Evolutionary conservation across 2,113 vertebrate species (phyloP), one percentile per base, ranked within the genome.

Genomic region (Mormoops blainvillei): DNA sequence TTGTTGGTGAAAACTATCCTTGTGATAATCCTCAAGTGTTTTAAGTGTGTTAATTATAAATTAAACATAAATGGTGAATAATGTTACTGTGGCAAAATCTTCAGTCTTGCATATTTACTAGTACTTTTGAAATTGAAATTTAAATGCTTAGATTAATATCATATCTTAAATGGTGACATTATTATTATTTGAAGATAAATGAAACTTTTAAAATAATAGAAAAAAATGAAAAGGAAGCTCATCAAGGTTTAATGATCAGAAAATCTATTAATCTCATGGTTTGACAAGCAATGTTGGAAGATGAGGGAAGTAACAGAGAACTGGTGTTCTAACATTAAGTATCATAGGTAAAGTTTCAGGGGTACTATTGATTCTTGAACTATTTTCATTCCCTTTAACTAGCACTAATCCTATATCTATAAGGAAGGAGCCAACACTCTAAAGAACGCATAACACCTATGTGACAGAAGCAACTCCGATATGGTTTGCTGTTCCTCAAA

Each of bases 241-340:
- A 7, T 2, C 19, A 70, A 41, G 20, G 0, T 20, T 71, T n/a
- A 86, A 50, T 28, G 15, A 71, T 0, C 2, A 45, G 24, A 0
- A 5, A 71, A 31, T 0, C 1, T 65, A 33, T 41, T 65, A 54
- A 70, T 54, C 12, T 80, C 36, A 63, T 78, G 2, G 45, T 86
- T 86, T 36, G 18, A 43, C 26, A 78, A 87, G 10, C 3, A 87
- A 33, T 52, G 26, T 24, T 7, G 11, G 10, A 3, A 76, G 4
- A 18, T 45, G 38, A 19, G 2, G 1, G 20, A 1, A 4, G 0
- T 0, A 10, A 14, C 22, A 1, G 13, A 45, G 26, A 52, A 20
- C 5, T 36, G 0, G 0, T 16, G 20, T 33, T 88, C 5, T 76
- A 4, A 14, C 15, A 28, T 16, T 26, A 58, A 12, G 4, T 15